Evolutionary conservation across 2,113 vertebrate species (phyloP).

Genomic region (Pseudopipra pipra): DNA sequence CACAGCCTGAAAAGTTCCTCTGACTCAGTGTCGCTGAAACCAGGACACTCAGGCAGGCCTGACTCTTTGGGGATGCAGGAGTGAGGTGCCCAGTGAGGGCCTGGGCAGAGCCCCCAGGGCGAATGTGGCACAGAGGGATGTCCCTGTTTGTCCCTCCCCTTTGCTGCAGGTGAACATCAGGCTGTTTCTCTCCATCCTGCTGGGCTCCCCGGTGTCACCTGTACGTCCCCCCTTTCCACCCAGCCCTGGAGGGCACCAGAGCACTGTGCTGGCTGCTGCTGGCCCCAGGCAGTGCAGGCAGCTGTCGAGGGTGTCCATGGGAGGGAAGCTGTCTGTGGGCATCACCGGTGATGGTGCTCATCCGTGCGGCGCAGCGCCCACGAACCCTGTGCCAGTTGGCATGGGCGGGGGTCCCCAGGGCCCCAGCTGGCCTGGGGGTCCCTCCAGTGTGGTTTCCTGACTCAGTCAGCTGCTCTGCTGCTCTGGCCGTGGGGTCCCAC

Average conservation of each 20-base stretch:
- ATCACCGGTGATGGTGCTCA: background rate
- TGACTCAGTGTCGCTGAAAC: background rate
- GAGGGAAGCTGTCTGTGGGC: background rate
- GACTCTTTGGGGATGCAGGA: background rate
- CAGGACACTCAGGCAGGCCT: background rate
- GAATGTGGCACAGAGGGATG: rapidly evolving
- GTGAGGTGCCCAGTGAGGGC: rapidly evolving
- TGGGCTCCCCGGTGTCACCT: background rate
- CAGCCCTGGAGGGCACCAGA: background rate
- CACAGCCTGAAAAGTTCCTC: background rate
- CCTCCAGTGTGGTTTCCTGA: rapidly evolving
- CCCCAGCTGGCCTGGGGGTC: background rate
- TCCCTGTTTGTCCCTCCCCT: background rate
- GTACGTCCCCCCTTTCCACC: background rate
- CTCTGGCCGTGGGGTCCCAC: background rate
- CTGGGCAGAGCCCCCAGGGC: background rate
- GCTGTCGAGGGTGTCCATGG: background rate
- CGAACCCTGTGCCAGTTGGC: background rate
- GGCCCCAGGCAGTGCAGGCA: background rate
- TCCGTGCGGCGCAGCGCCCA: rapidly evolving
- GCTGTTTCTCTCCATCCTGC: rapidly evolving
- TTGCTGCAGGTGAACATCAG: background rate
- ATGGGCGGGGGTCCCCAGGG: background rate
- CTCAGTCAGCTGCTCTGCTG: rapidly evolving
- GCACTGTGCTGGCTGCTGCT: rapidly evolving